A percentile compares a stretch with the other conserved stretches of the same genome.
These are phyloP conservation scores for Agrotis exclamationis DNA, from an alignment of 2,888 invertebrate genomes.

Conservation along the genomic window DNA sequence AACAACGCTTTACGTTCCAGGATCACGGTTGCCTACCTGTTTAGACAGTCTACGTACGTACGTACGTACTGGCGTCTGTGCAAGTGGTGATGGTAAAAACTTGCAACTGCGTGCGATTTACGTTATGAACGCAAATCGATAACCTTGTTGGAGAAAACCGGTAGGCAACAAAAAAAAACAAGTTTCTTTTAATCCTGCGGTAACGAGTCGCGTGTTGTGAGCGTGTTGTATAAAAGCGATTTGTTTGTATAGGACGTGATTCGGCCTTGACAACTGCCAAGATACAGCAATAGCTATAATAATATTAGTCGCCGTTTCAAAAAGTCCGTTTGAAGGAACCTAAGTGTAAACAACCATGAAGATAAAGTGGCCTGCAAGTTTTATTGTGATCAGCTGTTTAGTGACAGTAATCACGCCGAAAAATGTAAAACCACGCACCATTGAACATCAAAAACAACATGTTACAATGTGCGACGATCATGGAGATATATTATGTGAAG, in stretches of 20 bases:
- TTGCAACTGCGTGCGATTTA: not conserved
- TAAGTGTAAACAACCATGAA: constrained; percentile 22
- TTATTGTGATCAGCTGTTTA: constrained; percentile 12
- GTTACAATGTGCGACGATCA: constrained; percentile 6
- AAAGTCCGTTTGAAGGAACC: not conserved
- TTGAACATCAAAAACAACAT: constrained; percentile 14
- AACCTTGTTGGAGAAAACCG: constrained; percentile 7
- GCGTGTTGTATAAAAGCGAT: not conserved
- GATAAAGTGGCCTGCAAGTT: constrained; percentile 29
- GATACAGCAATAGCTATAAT: constrained; percentile 1
- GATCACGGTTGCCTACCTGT: too few species aligned
- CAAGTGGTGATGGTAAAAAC: not conserved
- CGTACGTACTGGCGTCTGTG: too few species aligned
- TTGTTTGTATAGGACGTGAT: not conserved
- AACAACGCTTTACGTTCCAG: too few species aligned
- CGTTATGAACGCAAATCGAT: not conserved
- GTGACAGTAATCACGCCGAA: constrained; percentile 13
- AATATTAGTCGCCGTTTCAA: constrained; percentile 5
- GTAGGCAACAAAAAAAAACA: constrained; percentile 38
- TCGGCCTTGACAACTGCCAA: constrained; percentile 31
- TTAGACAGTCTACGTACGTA: too few species aligned
- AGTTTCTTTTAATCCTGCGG: constrained; percentile 13
- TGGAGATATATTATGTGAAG: constrained; percentile 11
- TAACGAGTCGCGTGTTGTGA: not conserved
- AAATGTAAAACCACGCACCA: constrained; percentile 6